A percentile compares a stretch with the other conserved stretches of the same genome.
Conservation (phyloP, 2,797 vertebrate genomes). For the Chaunax sp. region DNA sequence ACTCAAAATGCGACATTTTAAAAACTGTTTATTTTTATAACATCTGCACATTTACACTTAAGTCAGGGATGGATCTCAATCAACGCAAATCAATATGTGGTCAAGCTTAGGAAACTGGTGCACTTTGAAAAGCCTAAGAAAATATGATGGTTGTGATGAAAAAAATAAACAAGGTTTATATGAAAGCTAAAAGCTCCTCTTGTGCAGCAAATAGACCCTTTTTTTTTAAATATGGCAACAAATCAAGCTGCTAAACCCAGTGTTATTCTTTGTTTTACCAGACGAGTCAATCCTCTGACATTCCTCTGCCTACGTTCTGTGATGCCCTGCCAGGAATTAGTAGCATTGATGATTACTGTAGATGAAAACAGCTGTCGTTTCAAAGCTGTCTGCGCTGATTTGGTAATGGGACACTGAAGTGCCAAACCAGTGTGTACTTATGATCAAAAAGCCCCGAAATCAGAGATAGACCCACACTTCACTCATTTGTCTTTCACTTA, state of each 20-base stretch:
- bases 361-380: constrained; percentile 29
- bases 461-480: background rate
- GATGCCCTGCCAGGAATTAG: constrained; percentile 38
- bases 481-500: constrained; percentile 35
- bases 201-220: background rate
- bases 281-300: constrained; percentile 14
- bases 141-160: background rate
- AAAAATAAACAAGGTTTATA: background rate
- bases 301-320: constrained; percentile 9
- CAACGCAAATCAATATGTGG: background rate
- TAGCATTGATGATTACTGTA: constrained; percentile 10
- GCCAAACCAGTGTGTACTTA: constrained; percentile 24
- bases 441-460: constrained; percentile 1
- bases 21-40: background rate
- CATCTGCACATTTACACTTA: background rate
- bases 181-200: constrained; percentile 1
- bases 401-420: constrained; percentile 18
- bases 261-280: constrained; percentile 35
- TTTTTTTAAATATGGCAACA: background rate
- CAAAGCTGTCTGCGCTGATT: constrained; percentile 9
- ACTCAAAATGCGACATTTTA: background rate
- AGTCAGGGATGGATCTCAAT: background rate
- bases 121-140: background rate
- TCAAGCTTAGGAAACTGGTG: background rate
- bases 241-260: constrained; percentile 3